Evolutionary conservation across 2,888 invertebrate species (phyloP), one percentile per base, ranked within the genome.

Genomic region (Acleris sparsana): DNA sequence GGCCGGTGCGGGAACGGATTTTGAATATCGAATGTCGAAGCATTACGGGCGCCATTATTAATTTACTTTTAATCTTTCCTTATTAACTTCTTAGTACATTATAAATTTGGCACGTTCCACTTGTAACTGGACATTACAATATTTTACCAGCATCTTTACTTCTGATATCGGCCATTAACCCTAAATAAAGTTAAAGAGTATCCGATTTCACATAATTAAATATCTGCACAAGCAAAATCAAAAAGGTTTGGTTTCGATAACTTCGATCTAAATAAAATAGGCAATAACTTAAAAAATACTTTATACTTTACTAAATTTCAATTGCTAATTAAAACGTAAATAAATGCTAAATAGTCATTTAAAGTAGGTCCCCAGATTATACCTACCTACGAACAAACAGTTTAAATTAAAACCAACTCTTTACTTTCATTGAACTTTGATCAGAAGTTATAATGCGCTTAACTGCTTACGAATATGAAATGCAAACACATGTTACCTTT

Each of bases 21-120:
- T 80, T 73, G 72, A 80, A 83, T 84, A 85, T 85, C 82, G 78
- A 82, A 84, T 84, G 71, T 80, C 84, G 72, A 70, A 73, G 75
- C 75, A 74, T 71, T 73, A 70, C 75, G 69, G 75, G 72, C 79
- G 77, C 75, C 70, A 75, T 76, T 84, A 80, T 82, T 80, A 77
- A 75, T 75, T 81, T 82, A 78, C 79, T 75, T 80, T 79, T 77
- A 78, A 80, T 74, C 77, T 79, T 82, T 80, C 79, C 78, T 80
- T 80, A 82, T 78, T 80, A 82, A 77, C 71, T 73, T 72, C 67
- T 20, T 60, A 44, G 49, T 69, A 67, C 43, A 60, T 74, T 76
- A 73, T 74, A 72, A 70, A 52, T 29, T 44, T 51, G n/a, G 13
- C 52, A 52, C 53, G 53, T 39, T 59, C 52, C 52, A 22, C 58